Evolutionary conservation across 2,797 vertebrate species (phyloP), one percentile per base, ranked within the genome.

Genomic region (Arrhamphus sclerolepis): DNA sequence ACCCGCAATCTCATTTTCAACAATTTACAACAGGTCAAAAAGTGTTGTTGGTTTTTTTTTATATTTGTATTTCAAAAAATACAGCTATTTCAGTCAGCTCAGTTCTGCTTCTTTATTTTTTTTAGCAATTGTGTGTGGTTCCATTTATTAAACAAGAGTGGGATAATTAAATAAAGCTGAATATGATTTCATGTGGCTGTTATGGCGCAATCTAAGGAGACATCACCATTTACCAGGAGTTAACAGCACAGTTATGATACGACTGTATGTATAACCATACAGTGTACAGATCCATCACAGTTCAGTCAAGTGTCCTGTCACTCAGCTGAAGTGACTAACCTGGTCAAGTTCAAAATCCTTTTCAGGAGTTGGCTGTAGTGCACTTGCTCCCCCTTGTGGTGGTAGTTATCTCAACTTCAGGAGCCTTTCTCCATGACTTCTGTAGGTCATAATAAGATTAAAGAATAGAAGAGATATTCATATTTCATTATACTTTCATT

Each of bases 311-410:
- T 49, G 9, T 44, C 8, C 14, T 46, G 8, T 46, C 22, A 39
- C 19, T 56, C 21, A 53, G 10, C 39, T 39, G 0, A n/a, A 46
- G 14, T 4, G 16, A 57, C 10, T 56, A 34, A 46, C 20, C 6
- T 62, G 43, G 8, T 41, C 20, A 22, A 40, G 7, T 46, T 42
- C 11, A 29, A 39, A 10, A 9, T 31, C 8, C 9, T 48, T 53
- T 52, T 13, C 19, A 51, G 47, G 52, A 56, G 17, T 57, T 22
- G 28, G 67, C 42, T 51, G 60, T 62, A 72, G 78, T 81, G 51
- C 77, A 74, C 56, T 71, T 81, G 74, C 89, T 75, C 88, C 91
- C 88, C 88, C 89, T 91, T 73, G 75, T 93, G 90, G 78, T 22
- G 40, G 20, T 61, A 46, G 34, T 44, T 20, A 52, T 53, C 46